phyloP scores from a whole-genome alignment of 2,888 invertebrate genomes.

The Hedya salicella region DNA sequence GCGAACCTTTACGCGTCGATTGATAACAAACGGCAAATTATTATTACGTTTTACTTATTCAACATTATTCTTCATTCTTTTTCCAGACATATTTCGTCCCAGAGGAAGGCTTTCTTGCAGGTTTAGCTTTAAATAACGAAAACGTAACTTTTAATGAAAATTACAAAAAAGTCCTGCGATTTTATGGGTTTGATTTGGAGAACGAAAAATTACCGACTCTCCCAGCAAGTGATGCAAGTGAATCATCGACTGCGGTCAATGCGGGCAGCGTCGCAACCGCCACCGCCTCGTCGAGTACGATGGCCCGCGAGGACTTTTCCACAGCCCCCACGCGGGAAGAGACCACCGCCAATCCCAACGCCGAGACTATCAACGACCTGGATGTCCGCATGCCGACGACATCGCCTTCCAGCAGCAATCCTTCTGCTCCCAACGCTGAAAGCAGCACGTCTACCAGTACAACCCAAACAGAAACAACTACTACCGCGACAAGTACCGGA shows the following conservation, averaged over 20 bases:
- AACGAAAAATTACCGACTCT: conserved; percentile 68
- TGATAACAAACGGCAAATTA: no score
- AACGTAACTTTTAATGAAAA: conserved; percentile 90
- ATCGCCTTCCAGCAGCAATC: conserved; percentile 55
- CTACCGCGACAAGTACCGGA: conserved; percentile 43
- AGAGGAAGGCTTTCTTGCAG: conserved; percentile 92
- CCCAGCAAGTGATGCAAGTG: conserved; percentile 56
- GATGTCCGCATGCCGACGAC: conserved; percentile 58
- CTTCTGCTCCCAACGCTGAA: conserved; percentile 61
- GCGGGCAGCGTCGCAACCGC: conserved; percentile 47
- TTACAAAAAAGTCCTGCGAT: conserved; percentile 89
- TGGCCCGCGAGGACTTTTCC: conserved; percentile 53
- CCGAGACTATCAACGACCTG: conserved; percentile 62
- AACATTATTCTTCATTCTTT: no score
- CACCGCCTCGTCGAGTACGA: conserved; percentile 52
- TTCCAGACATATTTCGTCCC: conserved; percentile 93
- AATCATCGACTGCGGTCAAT: conserved; percentile 49
- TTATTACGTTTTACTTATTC: no score
- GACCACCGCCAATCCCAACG: conserved; percentile 64
- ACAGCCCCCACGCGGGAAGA: conserved; percentile 61
- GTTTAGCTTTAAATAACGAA: conserved; percentile 91
- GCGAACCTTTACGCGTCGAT: no score
- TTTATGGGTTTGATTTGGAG: conserved; percentile 92
- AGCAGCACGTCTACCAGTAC: conserved; percentile 50
- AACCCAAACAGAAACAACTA: conserved; percentile 42